Evolutionary conservation across 2,888 invertebrate genomes (phyloP).

Genomic region (Cordylochernes scorpioides): DNA sequence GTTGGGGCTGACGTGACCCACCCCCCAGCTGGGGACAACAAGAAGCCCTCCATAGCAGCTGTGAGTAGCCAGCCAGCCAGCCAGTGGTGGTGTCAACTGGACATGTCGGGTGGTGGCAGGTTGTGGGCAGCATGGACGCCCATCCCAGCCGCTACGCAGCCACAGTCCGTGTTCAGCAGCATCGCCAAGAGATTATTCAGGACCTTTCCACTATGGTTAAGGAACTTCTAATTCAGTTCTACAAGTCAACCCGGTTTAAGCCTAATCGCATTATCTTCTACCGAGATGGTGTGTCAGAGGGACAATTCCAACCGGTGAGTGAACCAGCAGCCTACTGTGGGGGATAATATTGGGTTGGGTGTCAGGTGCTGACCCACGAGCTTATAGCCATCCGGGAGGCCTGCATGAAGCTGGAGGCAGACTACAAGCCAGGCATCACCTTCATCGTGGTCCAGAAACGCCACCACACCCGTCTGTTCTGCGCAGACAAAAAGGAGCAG

Average conservation of each 20-base stretch:
- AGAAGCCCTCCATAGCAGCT: conserved; percentile 95
- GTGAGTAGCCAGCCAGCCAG: conserved; percentile 28
- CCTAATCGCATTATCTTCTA: conserved; percentile 95
- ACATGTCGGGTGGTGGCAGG: too few species aligned
- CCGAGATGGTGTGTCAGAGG: conserved; percentile 93
- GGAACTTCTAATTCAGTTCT: conserved; percentile 93
- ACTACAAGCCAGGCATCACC: conserved; percentile 93
- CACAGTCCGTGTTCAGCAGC: conserved; percentile 87
- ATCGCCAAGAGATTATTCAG: conserved; percentile 92
- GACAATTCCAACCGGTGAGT: conserved; percentile 66
- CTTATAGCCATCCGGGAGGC: conserved; percentile 91
- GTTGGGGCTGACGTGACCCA: conserved; percentile 98
- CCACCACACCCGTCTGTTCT: conserved; percentile 90
- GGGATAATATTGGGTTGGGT: too few species aligned
- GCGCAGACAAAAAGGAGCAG: conserved; percentile 95
- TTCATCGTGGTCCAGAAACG: conserved; percentile 96
- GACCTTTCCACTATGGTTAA: conserved; percentile 91
- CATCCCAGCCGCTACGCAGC: conserved; percentile 96
- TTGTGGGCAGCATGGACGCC: conserved; percentile 99
- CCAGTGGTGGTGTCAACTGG: too few species aligned
- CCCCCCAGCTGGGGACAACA: conserved; percentile 96
- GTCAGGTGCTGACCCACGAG: conserved; percentile 76
- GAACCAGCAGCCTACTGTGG: too few species aligned
- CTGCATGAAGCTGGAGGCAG: conserved; percentile 76
- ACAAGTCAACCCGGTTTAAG: conserved; percentile 96